Evolutionary conservation across 2,797 vertebrate genomes (phyloP).

Genomic region (Adrianichthys oophorus): DNA sequence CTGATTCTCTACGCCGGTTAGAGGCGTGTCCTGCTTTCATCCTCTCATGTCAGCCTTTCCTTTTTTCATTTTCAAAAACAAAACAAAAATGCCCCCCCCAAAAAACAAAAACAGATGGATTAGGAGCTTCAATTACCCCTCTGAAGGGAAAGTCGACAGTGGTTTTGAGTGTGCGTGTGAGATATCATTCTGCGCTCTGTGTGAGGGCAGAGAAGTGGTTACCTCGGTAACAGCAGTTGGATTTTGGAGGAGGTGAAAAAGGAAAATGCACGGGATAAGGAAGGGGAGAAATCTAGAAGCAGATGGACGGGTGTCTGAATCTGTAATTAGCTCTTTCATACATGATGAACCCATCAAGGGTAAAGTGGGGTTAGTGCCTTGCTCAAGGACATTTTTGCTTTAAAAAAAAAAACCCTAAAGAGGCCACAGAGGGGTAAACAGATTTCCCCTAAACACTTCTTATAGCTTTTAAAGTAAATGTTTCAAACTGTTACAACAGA

Average conservation of each 20-base stretch:
- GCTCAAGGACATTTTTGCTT: no score
- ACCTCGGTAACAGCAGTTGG: constrained; percentile 65
- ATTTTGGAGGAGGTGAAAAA: constrained; percentile 38
- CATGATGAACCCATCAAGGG: no score
- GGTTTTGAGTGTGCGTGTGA: constrained; percentile 9
- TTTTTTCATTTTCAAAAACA: constrained; percentile 20
- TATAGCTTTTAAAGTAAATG: no score
- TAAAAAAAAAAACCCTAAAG: no score
- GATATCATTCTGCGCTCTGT: constrained; percentile 47
- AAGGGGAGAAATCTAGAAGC: constrained; percentile 17
- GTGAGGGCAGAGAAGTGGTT: constrained; percentile 68
- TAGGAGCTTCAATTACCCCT: constrained; percentile 71
- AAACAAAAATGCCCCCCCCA: no score
- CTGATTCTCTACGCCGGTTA: constrained; percentile 42
- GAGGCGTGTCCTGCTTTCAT: constrained; percentile 57
- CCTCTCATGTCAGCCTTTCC: constrained; percentile 57
- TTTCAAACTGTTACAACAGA: no score
- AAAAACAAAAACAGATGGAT: constrained; percentile 62
- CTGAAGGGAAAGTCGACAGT: constrained; percentile 32
- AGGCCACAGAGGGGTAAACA: no score
- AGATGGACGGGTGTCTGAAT: constrained; percentile 3
- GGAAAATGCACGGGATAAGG: constrained; percentile 16
- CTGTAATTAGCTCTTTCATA: no score
- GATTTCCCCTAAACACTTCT: no score
- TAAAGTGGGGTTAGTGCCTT: no score